Percentiles rank a stretch among this genome's conserved stretches.
phyloP scores from a whole-genome alignment of 2,113 vertebrate species.

The Saguinus midas region DNA sequence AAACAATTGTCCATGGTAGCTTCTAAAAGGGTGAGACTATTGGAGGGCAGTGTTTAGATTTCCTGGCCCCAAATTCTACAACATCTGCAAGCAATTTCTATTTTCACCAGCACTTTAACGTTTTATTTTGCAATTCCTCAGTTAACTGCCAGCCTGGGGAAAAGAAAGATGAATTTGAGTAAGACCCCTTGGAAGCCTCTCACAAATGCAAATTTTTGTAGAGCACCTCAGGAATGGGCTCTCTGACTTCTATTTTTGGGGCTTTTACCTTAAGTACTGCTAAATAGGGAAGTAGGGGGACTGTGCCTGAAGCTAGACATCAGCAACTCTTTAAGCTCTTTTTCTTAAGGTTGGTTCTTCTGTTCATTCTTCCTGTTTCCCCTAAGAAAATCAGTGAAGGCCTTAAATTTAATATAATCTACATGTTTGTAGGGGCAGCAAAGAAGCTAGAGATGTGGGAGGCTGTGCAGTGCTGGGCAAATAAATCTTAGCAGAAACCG shows the following conservation, averaged over 20 bases:
- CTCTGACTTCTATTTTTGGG: neutral
- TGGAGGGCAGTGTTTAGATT: neutral
- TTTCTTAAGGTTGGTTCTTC: neutral
- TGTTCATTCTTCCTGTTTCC: neutral
- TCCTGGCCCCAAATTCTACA: neutral
- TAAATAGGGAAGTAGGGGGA: neutral
- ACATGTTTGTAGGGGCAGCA: neutral
- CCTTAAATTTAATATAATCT: neutral
- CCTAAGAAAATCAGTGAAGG: neutral
- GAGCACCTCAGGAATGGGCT: neutral
- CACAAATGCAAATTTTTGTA: constrained; percentile 54
- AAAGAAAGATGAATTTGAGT: neutral
- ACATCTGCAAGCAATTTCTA: neutral
- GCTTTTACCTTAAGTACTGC: neutral
- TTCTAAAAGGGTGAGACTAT: neutral
- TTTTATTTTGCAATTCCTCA: neutral
- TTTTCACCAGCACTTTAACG: neutral
- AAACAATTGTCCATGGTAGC: neutral
- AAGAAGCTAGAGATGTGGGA: neutral
- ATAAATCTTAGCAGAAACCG: neutral
- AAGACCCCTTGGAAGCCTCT: neutral
- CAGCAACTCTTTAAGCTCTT: neutral
- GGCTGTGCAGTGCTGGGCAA: neutral
- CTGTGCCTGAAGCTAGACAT: neutral
- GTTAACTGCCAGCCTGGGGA: neutral